Conservation (phyloP, 2,113 vertebrate genomes). For the Halichoerus grypus region DNA sequence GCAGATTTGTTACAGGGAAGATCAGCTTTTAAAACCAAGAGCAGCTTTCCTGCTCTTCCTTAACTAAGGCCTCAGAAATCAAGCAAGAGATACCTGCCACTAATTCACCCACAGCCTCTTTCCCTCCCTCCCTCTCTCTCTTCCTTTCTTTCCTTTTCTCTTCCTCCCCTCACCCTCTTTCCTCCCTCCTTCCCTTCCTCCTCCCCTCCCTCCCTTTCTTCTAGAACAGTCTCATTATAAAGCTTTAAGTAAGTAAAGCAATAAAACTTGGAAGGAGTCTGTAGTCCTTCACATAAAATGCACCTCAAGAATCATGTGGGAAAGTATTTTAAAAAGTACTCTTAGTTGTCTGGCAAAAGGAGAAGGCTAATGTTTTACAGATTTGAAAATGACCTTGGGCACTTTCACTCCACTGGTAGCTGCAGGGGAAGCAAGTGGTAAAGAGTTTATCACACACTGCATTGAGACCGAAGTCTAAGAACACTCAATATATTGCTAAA, state of each 20-base stretch:
- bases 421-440: neutral
- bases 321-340: constrained; percentile 19
- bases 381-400: neutral
- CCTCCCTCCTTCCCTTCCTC: too few relatives aligned
- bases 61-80: neutral
- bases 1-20: neutral
- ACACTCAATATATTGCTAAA: neutral
- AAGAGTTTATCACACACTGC: neutral
- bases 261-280: neutral
- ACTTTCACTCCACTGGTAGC: neutral
- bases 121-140: neutral
- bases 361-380: neutral
- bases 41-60: neutral
- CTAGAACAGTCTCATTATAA: neutral
- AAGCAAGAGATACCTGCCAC: neutral
- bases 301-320: neutral
- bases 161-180: accelerated
- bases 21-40: neutral
- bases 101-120: too few relatives aligned
- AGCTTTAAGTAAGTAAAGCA: neutral
- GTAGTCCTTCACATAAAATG: neutral
- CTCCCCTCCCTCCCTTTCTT: neutral
- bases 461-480: neutral
- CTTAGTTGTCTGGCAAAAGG: neutral
- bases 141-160: too few relatives aligned